Conservation (phyloP, 2,888 invertebrate species). For the Oconnorella tubifera region DNA sequence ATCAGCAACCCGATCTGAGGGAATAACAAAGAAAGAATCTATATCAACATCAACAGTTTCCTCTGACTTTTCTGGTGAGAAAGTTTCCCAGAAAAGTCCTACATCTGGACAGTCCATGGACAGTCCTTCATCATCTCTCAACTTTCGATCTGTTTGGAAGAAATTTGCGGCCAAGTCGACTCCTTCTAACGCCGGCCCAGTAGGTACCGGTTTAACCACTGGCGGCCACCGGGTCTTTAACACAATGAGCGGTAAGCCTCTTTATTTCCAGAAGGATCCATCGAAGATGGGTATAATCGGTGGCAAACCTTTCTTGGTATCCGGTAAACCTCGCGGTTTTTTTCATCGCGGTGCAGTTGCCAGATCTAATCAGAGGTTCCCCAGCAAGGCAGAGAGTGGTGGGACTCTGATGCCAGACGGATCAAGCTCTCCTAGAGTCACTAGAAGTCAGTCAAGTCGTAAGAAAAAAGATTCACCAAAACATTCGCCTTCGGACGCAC, state of each 20-base stretch:
- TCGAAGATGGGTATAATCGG: neutral
- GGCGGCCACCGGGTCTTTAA: neutral
- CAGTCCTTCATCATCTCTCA: conserved; percentile 6
- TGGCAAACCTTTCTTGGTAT: neutral
- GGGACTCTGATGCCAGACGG: neutral
- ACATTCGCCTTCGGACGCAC: neutral
- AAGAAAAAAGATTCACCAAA: conserved; percentile 8
- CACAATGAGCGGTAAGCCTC: neutral
- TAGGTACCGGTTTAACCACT: neutral
- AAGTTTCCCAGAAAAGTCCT: too few species aligned
- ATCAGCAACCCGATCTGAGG: too few species aligned
- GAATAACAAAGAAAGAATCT: too few species aligned
- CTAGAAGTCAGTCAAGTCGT: neutral
- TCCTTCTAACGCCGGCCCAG: neutral
- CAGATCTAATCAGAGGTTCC: neutral
- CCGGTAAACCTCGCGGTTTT: conserved; percentile 3
- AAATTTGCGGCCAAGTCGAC: conserved; percentile 5
- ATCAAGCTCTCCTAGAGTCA: neutral
- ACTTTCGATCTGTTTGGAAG: conserved; percentile 5
- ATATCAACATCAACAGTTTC: too few species aligned
- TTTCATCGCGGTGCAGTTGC: neutral
- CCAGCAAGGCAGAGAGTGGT: neutral
- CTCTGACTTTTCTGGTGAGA: too few species aligned
- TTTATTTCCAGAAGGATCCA: neutral
- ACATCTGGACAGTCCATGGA: neutral